Evolutionary conservation across 1,140 invertebrate species (phyloP).

Genomic region (Sycobia sp.): DNA sequence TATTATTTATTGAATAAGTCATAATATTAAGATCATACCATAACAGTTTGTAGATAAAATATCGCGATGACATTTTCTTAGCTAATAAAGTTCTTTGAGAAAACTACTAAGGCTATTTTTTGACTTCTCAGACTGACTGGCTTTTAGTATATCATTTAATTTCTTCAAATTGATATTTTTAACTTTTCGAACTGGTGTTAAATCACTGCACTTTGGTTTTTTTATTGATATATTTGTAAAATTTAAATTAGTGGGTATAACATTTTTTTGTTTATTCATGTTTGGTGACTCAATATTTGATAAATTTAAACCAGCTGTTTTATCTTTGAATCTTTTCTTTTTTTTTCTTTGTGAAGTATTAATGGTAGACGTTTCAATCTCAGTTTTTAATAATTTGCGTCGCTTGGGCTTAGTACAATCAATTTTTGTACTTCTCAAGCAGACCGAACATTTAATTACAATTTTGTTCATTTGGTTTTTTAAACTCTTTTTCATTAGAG

Average conservation of each 20-base stretch:
- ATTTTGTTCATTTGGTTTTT: conserved; percentile 49
- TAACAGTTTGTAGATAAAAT: conserved; percentile 25
- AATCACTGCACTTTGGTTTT: conserved; percentile 7
- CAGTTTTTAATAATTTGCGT: conserved; percentile 29
- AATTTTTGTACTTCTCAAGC: conserved; percentile 42
- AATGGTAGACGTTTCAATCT: conserved; percentile 4
- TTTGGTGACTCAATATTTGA: conserved; percentile 21
- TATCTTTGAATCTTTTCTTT: conserved; percentile 48
- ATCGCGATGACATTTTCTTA: conserved; percentile 25
- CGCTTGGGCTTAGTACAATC: conserved; percentile 44
- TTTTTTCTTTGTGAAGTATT: conserved; percentile 41
- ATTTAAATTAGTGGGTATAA: background rate
- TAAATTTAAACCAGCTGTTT: conserved; percentile 52
- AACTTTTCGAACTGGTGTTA: conserved; percentile 39
- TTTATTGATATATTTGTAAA: conserved; percentile 23
- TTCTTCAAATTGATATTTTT: conserved; percentile 43
- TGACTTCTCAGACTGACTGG: conserved; percentile 12
- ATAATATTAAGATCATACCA: conserved; percentile 27
- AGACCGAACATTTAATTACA: conserved; percentile 48
- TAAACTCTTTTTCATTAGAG: conserved; percentile 43
- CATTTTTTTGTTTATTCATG: conserved; percentile 11
- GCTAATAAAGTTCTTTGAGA: conserved; percentile 35
- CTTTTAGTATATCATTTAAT: conserved; percentile 44
- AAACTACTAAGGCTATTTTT: conserved; percentile 16
- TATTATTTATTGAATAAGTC: conserved; percentile 27